A percentile compares a stretch with the other conserved stretches of the same genome.
Conservation (phyloP, 2,797 vertebrate genomes). For the Mus minutoides region DNA sequence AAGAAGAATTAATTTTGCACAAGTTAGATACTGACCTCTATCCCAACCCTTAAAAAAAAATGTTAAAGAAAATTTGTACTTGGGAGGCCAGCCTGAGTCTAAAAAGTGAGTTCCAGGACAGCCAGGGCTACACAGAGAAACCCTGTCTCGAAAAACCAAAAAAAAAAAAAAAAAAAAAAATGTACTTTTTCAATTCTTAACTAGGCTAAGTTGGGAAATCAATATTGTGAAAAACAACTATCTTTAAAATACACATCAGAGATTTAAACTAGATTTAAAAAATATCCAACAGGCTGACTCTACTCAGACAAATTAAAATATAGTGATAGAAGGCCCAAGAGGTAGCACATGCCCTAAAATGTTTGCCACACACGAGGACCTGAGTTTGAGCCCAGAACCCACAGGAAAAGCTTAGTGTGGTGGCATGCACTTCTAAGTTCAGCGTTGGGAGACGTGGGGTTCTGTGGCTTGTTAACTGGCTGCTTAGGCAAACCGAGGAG, state of each 20-base stretch:
- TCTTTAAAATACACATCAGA: slow-evolving; percentile 27
- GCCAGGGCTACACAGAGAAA: no score
- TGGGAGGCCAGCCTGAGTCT: no score
- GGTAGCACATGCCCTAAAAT: background rate
- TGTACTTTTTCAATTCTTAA: slow-evolving; percentile 38
- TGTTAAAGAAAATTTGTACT: slow-evolving; percentile 35
- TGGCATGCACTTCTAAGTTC: background rate
- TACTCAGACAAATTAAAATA: background rate
- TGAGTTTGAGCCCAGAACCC: background rate
- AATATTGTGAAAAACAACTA: background rate
- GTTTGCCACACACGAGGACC: background rate
- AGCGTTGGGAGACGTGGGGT: background rate
- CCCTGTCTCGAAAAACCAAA: no score
- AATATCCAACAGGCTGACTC: background rate
- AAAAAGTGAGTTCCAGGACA: no score
- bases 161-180: background rate
- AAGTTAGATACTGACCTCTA: background rate
- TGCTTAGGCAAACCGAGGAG: background rate
- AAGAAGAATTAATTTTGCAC: no score
- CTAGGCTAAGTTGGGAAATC: background rate
- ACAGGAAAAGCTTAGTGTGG: background rate
- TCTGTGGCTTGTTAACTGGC: background rate
- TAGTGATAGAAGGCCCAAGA: background rate
- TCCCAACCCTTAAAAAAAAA: background rate
- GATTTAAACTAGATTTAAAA: background rate